Percentiles rank a stretch among this genome's conserved stretches.
Evolutionary conservation across 92 coral and sea anemone species (phyloP).

Genomic region (Epizoanthus illoricatus): DNA sequence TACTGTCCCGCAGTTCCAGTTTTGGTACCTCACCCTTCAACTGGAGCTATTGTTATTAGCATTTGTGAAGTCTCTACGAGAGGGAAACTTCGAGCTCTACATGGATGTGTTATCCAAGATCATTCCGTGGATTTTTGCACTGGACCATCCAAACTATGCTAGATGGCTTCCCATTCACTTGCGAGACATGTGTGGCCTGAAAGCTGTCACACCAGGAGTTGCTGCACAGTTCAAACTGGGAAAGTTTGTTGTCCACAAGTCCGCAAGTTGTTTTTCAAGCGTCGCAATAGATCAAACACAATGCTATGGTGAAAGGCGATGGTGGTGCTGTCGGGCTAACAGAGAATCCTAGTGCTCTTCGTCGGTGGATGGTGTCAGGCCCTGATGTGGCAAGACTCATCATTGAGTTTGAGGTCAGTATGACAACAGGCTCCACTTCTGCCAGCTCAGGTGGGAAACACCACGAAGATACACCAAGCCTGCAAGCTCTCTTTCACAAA

Average conservation of each 20-base stretch:
- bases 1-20: conserved; percentile 1
- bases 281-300: neutral
- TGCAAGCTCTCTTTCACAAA: conserved; percentile 9
- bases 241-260: neutral
- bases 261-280: neutral
- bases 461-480: conserved; percentile 22
- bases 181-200: conserved; percentile 26
- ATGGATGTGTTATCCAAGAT: conserved; percentile 18
- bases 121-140: neutral
- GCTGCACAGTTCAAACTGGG: conserved; percentile 19
- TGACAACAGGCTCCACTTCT: conserved; percentile 12
- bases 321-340: conserved; percentile 34
- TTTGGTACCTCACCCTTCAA: conserved; percentile 32
- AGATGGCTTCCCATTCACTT: conserved; percentile 38
- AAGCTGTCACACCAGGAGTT: conserved; percentile 18
- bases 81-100: conserved; percentile 17
- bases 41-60: conserved; percentile 32
- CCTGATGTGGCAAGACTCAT: conserved; percentile 25
- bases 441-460: conserved; percentile 27
- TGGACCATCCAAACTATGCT: conserved; percentile 28
- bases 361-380: conserved; percentile 39
- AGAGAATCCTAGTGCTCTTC: conserved; percentile 19
- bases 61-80: conserved; percentile 34
- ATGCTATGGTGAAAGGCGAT: conserved; percentile 37
- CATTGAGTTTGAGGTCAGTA: conserved; percentile 21